These are phyloP conservation scores for Rhodinocichla rosea DNA, from an alignment of 2,113 vertebrate genomes.

Conservation along the genomic window DNA sequence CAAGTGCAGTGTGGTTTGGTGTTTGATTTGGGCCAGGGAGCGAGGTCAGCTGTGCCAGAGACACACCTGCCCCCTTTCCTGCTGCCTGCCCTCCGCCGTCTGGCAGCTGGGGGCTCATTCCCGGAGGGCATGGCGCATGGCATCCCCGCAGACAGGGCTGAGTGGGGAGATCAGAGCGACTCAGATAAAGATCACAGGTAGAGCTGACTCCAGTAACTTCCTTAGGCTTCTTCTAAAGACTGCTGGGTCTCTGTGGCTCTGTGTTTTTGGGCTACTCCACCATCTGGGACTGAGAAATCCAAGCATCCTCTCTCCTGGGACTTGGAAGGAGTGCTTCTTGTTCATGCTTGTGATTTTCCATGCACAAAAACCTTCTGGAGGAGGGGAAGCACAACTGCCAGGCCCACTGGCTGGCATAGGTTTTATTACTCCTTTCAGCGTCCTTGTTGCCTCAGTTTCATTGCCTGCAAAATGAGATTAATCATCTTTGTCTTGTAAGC, in stretches of 20 bases:
- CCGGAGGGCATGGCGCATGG: rapidly evolving
- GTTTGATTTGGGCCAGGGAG: not conserved
- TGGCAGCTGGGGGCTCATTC: not conserved
- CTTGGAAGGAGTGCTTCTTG: not conserved
- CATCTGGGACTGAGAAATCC: not conserved
- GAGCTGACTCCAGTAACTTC: not conserved
- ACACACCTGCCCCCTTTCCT: not conserved
- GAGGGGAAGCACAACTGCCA: not conserved
- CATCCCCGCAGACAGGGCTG: not conserved
- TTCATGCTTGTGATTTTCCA: rapidly evolving
- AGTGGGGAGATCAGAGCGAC: not conserved
- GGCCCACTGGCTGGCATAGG: not conserved
- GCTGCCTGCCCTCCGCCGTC: not conserved
- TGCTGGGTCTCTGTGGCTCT: not conserved
- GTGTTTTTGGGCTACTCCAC: not conserved
- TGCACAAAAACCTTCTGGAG: not conserved
- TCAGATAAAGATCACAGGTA: not conserved
- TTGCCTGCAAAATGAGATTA: not conserved
- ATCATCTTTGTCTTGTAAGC: not conserved
- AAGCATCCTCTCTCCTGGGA: not conserved
- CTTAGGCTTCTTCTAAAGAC: not conserved
- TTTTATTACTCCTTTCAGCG: not conserved
- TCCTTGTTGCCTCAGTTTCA: not conserved
- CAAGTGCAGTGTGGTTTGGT: not conserved
- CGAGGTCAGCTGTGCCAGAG: not conserved